A percentile compares a stretch with the other conserved stretches of the same genome.
These are phyloP conservation scores for Archips crataeganus DNA, from an alignment of 2,888 invertebrate species.

Conservation along the genomic window DNA sequence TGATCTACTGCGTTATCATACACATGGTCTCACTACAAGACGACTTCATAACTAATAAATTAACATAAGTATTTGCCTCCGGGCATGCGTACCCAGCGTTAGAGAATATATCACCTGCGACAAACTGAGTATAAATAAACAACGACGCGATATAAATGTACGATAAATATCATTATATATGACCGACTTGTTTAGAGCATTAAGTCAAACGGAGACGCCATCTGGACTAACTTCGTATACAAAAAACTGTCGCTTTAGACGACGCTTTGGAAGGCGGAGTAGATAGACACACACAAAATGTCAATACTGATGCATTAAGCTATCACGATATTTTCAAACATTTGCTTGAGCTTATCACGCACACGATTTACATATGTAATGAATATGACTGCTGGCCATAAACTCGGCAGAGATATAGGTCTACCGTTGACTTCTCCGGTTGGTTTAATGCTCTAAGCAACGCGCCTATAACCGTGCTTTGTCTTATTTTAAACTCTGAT, in stretches of 20 bases:
- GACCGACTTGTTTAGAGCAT: background rate
- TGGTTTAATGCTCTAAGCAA: constrained; percentile 12
- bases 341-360: too few species aligned
- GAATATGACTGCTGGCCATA: background rate
- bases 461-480: constrained; percentile 45
- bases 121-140: constrained; percentile 44
- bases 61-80: constrained; percentile 5
- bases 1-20: background rate
- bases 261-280: background rate
- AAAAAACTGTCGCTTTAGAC: background rate
- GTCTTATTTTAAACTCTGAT: constrained; percentile 53
- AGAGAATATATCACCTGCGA: constrained; percentile 40
- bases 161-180: constrained; percentile 47
- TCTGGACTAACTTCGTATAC: background rate
- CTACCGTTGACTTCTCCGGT: background rate
- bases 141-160: constrained; percentile 39
- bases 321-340: too few species aligned
- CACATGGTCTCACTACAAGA: background rate
- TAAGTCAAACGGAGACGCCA: background rate
- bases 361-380: background rate
- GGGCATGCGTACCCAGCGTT: constrained; percentile 23
- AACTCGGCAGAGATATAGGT: background rate
- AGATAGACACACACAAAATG: too few species aligned
- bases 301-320: too few species aligned
- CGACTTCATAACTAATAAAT: constrained; percentile 21